These are phyloP conservation scores for Gobio gobio DNA, from an alignment of 2,113 vertebrate genomes.

Conservation along the genomic window DNA sequence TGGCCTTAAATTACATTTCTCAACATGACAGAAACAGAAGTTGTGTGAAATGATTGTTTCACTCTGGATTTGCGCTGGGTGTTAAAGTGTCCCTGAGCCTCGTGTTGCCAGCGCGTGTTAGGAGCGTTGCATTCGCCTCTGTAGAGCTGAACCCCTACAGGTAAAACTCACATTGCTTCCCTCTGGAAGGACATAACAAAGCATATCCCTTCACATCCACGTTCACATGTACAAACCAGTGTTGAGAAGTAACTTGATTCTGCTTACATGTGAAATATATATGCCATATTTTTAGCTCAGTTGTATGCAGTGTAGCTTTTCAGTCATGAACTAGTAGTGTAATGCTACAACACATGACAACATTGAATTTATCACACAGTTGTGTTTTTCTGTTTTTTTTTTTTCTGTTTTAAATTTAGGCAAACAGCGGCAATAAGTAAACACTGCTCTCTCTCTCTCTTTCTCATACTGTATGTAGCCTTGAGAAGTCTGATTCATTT, in stretches of 20 bases:
- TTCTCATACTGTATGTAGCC: not conserved
- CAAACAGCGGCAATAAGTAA: not conserved
- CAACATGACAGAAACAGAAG: slow-evolving; percentile 75
- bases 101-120: slow-evolving; percentile 55
- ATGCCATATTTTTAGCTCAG: not conserved
- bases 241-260: not conserved
- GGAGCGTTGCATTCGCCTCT: slow-evolving; percentile 18
- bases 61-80: slow-evolving; percentile 69
- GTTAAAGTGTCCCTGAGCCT: slow-evolving; percentile 68
- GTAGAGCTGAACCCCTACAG: slow-evolving; percentile 44
- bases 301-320: not conserved
- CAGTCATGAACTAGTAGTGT: not conserved
- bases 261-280: not conserved
- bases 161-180: slow-evolving; percentile 46
- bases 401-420: not conserved
- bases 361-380: not conserved
- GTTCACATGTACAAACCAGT: slow-evolving; percentile 15
- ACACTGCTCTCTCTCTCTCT: too few relatives aligned
- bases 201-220: slow-evolving; percentile 33
- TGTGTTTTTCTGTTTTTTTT: not conserved
- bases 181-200: slow-evolving; percentile 25
- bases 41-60: slow-evolving; percentile 75
- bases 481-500: not conserved
- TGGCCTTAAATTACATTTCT: slow-evolving; percentile 79
- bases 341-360: not conserved